A percentile compares a stretch with the other conserved stretches of the same genome.
These are phyloP conservation scores for Aleiodes testaceus DNA, from an alignment of 2,888 invertebrate genomes.

Conservation along the genomic window DNA sequence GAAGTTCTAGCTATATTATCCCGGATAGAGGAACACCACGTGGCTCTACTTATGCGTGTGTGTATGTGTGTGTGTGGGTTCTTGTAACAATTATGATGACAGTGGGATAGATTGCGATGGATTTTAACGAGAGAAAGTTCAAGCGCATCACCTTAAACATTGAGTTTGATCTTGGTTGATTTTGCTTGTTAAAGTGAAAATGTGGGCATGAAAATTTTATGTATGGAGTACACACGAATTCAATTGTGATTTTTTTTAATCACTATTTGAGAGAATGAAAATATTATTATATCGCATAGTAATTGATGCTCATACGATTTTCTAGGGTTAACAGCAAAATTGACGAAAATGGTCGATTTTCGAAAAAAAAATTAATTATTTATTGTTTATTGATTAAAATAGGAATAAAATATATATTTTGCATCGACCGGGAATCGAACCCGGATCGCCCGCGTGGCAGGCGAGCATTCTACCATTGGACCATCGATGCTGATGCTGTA, in stretches of 20 bases:
- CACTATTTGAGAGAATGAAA: no score
- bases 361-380: no score
- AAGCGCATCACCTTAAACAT: slow-evolving; percentile 34
- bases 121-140: slow-evolving; percentile 43
- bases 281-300: no score
- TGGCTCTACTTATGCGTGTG: background rate
- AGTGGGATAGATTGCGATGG: slow-evolving; percentile 28
- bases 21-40: slow-evolving; percentile 25
- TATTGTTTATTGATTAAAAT: no score
- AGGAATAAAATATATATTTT: no score
- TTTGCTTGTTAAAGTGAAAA: slow-evolving; percentile 24
- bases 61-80: no score
- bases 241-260: background rate
- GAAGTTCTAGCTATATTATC: slow-evolving; percentile 13
- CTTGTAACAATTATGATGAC: slow-evolving; percentile 29
- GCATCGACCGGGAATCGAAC: slow-evolving; percentile 58
- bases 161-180: background rate
- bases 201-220: slow-evolving; percentile 8
- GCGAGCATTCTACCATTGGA: slow-evolving; percentile 73
- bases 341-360: no score
- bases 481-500: no score
- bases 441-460: slow-evolving; percentile 71
- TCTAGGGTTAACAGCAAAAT: no score
- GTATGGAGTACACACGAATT: background rate
- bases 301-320: no score